These are phyloP conservation scores for Drosophila neocordata DNA, from an alignment of 1,140 invertebrate species.

Conservation along the genomic window DNA sequence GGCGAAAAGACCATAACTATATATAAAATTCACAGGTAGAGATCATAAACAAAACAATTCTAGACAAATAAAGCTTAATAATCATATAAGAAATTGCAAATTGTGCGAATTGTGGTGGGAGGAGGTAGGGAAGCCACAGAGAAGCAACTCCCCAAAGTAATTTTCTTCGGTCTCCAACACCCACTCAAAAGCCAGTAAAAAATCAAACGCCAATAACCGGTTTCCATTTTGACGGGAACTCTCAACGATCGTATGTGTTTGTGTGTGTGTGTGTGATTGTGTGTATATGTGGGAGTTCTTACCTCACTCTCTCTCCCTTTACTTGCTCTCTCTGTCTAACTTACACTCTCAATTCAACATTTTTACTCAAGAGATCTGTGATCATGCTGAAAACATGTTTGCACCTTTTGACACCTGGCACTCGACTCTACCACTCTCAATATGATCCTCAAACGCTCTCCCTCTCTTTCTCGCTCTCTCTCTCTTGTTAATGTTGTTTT, in stretches of 20 bases:
- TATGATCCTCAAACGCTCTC: slow-evolving; percentile 8
- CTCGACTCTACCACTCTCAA: slow-evolving; percentile 13
- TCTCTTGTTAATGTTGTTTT: slow-evolving; percentile 6
- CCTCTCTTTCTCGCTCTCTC: slow-evolving; percentile 21
- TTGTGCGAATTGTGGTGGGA: slow-evolving; percentile 22
- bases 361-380: slow-evolving; percentile 7
- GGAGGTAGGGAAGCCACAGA: not conserved
- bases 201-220: slow-evolving; percentile 63
- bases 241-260: not conserved
- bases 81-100: slow-evolving; percentile 56
- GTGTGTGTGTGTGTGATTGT: slow-evolving; percentile 28
- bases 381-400: slow-evolving; percentile 10
- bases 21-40: slow-evolving; percentile 26
- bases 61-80: slow-evolving; percentile 58
- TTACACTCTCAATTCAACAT: slow-evolving; percentile 4
- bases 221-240: slow-evolving; percentile 40
- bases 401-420: slow-evolving; percentile 15
- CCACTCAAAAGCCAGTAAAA: slow-evolving; percentile 62
- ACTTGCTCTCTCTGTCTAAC: slow-evolving; percentile 7
- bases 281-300: slow-evolving; percentile 28
- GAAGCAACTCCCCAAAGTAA: slow-evolving; percentile 38
- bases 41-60: slow-evolving; percentile 51
- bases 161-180: slow-evolving; percentile 57
- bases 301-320: not conserved
- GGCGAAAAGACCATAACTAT: slow-evolving; percentile 33